Evolutionary conservation across 1,140 invertebrate species (phyloP), one percentile per base, ranked within the genome.

Genomic region (Propsilocerus akamusi): DNA sequence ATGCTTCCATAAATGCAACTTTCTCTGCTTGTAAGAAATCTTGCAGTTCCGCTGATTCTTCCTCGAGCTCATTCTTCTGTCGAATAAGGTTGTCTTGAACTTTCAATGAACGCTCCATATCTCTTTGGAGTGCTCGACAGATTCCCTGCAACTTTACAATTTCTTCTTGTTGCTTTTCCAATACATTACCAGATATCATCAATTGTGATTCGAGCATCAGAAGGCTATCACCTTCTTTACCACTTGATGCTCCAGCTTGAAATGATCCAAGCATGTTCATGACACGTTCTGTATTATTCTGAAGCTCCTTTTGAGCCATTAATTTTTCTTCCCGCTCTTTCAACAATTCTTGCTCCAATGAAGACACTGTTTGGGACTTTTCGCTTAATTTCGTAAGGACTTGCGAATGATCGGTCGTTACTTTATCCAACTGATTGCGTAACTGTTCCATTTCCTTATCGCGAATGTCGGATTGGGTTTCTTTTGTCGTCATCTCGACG

Each of bases 11-110:
- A 50, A 85, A 62, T 2, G 80, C 73, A 1, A 72, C 68, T 63
- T 85, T 86, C 59, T 86, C 83, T 46, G 78, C 76, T 61, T 83
- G 80, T 51, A 89, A 68, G 53, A 86, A 86, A 52, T 86, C 82
- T 58, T 83, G 77, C 57, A 86, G 65, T 59, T 86, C 83, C 3
- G 72, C 68, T 6, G 78, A 76, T 57, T 86, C 82, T 4, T 68
- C 69, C 58, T 85, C 78, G 2, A 76, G 61, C 57, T 82, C 80
- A 47, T 79, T 73, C 49, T 82, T 77, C 53, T 83, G 82, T 55
- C 83, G 79, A 1, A 77, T 54, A 25, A 88, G 62, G 4, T 67
- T 62, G 53, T 76, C 74, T 56, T 84, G 78, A 1, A 75, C 74
- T 22, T 76, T 73, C 48, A 83, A 53, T 22, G 68, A 64, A 1